A percentile compares a stretch with the other conserved stretches of the same genome.
phyloP scores from a whole-genome alignment of 2,797 vertebrate genomes.

The Iguana delicatissima region DNA sequence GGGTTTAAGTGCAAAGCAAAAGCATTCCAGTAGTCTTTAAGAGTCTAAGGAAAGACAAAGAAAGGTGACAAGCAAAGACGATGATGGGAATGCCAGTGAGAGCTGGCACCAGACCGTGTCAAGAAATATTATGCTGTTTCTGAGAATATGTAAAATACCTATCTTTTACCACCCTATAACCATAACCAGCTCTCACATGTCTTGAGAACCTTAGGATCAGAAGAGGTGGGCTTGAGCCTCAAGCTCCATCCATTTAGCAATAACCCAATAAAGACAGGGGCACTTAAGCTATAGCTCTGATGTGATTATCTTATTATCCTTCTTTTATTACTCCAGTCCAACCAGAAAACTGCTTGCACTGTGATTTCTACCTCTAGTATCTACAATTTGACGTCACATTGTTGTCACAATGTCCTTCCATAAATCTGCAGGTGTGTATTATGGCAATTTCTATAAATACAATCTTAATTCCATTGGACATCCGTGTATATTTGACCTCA shows the following conservation, averaged over 20 bases:
- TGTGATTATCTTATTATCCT: conserved; percentile 4
- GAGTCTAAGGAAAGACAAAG: not conserved
- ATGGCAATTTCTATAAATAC: conserved; percentile 4
- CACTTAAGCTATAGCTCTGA: not conserved
- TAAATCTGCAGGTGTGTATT: conserved; percentile 5
- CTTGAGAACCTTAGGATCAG: not conserved
- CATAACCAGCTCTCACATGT: not conserved
- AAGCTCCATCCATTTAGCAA: not conserved
- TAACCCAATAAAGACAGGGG: not conserved
- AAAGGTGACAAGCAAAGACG: not conserved
- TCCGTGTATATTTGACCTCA: not conserved
- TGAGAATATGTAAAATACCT: not conserved
- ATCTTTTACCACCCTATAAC: not conserved
- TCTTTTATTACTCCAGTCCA: conserved; percentile 38
- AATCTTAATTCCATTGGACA: not conserved
- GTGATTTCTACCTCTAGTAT: conserved; percentile 18
- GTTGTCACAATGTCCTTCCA: not conserved
- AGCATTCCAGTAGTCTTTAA: not conserved
- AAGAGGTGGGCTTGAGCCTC: not conserved
- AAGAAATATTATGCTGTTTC: not conserved
- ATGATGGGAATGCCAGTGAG: not conserved
- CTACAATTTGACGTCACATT: not conserved
- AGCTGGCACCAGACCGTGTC: too few relatives aligned
- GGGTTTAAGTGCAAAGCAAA: not conserved
- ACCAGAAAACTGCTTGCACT: conserved; percentile 43